Evolutionary conservation across 2,797 vertebrate genomes (phyloP).

Genomic region (Danio aesculapii): DNA sequence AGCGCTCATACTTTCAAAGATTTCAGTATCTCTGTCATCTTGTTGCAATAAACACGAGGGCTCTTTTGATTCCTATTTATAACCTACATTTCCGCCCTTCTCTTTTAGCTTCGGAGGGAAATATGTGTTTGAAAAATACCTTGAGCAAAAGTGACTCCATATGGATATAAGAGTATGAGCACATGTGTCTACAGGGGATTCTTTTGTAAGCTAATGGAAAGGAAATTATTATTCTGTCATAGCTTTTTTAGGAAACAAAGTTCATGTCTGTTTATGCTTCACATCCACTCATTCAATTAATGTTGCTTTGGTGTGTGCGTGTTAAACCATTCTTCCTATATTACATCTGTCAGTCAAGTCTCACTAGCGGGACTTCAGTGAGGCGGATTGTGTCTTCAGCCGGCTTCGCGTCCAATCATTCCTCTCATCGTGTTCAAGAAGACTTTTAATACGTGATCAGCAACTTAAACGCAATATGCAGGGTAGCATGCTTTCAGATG

Average conservation of each 20-base stretch:
- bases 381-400: slow-evolving; percentile 4
- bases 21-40: slow-evolving; percentile 78
- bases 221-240: slow-evolving; percentile 65
- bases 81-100: slow-evolving; percentile 83
- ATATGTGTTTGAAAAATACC: slow-evolving; percentile 76
- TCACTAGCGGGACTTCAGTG: not conserved
- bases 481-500: slow-evolving; percentile 71
- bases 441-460: slow-evolving; percentile 65
- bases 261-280: slow-evolving; percentile 65
- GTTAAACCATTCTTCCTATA: slow-evolving; percentile 69
- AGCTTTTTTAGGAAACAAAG: slow-evolving; percentile 67
- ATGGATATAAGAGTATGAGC: slow-evolving; percentile 69
- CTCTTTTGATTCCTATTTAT: slow-evolving; percentile 86
- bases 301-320: slow-evolving; percentile 65
- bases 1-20: slow-evolving; percentile 79
- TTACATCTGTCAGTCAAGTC: slow-evolving; percentile 72
- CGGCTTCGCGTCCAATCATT: slow-evolving; percentile 12
- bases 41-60: slow-evolving; percentile 78
- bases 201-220: slow-evolving; percentile 63
- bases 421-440: slow-evolving; percentile 20
- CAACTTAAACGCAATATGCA: slow-evolving; percentile 67
- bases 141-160: slow-evolving; percentile 77
- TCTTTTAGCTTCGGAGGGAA: slow-evolving; percentile 69
- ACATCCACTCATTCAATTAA: slow-evolving; percentile 63
- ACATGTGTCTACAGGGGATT: slow-evolving; percentile 64